phyloP scores from a whole-genome alignment of 2,888 invertebrate species.

The Dastarcus helophoroides region DNA sequence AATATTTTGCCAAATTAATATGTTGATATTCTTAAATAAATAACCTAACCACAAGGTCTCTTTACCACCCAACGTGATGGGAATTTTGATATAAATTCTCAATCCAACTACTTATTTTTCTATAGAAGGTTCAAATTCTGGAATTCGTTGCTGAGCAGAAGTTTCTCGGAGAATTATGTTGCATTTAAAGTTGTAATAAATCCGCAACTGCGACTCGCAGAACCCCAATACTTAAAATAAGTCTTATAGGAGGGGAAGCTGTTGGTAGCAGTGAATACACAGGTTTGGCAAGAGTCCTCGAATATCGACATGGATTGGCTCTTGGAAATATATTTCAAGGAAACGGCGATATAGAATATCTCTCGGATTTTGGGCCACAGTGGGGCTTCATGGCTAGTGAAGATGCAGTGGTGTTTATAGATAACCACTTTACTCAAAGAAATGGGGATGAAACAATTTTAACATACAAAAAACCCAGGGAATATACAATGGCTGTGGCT shows the following conservation, averaged over 20 bases:
- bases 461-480: slow-evolving; percentile 50
- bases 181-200: no score
- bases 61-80: no score
- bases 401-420: slow-evolving; percentile 21
- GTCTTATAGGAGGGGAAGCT: slow-evolving; percentile 29
- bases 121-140: no score
- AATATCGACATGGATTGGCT: slow-evolving; percentile 52
- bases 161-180: no score
- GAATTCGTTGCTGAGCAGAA: no score
- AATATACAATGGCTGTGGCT: slow-evolving; percentile 62
- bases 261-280: slow-evolving; percentile 37
- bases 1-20: no score
- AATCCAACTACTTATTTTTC: no score
- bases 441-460: slow-evolving; percentile 54
- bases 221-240: no score
- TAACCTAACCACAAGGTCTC: no score
- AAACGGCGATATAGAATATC: slow-evolving; percentile 50
- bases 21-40: no score
- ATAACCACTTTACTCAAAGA: slow-evolving; percentile 64
- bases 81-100: no score
- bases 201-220: no score
- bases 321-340: slow-evolving; percentile 47
- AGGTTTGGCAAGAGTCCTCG: slow-evolving; percentile 55
- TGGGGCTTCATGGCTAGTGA: slow-evolving; percentile 51
- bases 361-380: slow-evolving; percentile 47